Conservation (phyloP, 2,113 vertebrate species). For the Zapus hudsonius region DNA sequence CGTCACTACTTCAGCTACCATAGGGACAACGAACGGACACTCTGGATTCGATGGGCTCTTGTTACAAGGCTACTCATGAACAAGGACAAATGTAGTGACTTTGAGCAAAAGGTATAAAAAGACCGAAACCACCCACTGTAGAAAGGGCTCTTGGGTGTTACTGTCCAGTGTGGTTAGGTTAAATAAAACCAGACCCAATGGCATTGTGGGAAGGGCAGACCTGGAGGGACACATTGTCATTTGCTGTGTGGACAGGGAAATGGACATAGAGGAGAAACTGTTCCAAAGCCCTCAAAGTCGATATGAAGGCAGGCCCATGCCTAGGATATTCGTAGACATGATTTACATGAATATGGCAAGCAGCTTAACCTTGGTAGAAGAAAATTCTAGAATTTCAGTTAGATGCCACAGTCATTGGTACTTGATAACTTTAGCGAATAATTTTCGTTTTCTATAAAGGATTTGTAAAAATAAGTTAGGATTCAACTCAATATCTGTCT, state of each 20-base stretch:
- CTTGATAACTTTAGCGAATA: conserved; percentile 48
- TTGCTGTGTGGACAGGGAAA: conserved; percentile 28
- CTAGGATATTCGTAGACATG: conserved; percentile 76
- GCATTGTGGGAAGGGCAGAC: conserved; percentile 74
- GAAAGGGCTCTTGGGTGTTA: conserved; percentile 85
- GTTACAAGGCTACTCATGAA: conserved; percentile 84
- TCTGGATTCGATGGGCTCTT: conserved; percentile 81
- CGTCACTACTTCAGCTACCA: conserved; percentile 85
- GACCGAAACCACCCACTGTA: conserved; percentile 87
- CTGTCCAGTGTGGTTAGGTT: conserved; percentile 83
- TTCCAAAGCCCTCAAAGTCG: conserved; percentile 75
- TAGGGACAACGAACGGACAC: conserved; percentile 87
- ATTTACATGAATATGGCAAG: conserved; percentile 72
- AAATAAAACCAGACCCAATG: conserved; percentile 63
- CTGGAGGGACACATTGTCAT: conserved; percentile 56
- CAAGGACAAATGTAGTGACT: conserved; percentile 84
- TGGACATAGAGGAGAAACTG: conserved; percentile 27
- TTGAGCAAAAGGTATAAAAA: conserved; percentile 90
- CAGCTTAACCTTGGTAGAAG: conserved; percentile 67
- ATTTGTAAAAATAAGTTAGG: neutral
- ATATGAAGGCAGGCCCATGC: conserved; percentile 79
- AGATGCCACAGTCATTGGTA: conserved; percentile 78
- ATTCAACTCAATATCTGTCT: conserved; percentile 3
- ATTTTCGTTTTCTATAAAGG: neutral
- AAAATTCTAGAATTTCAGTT: conserved; percentile 77